Evolutionary conservation across 2,888 invertebrate species (phyloP).

Genomic region (Oligia fasciuncula): DNA sequence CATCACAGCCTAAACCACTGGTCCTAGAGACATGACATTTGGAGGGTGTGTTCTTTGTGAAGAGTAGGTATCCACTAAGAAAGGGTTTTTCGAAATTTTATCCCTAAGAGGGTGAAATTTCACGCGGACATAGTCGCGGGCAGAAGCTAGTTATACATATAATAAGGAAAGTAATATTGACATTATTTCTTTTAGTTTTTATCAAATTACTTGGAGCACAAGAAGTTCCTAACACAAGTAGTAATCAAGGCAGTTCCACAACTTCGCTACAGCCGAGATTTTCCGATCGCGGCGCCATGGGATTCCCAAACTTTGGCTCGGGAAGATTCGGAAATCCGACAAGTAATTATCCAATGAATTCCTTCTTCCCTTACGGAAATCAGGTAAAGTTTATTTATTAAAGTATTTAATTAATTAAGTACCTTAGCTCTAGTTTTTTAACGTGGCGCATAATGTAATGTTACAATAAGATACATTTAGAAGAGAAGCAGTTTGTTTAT

Average conservation of each 20-base stretch:
- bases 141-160: too few relatives aligned
- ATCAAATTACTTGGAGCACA: slow-evolving; percentile 48
- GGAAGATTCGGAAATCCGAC: slow-evolving; percentile 68
- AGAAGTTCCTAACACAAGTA: slow-evolving; percentile 44
- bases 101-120: too few relatives aligned
- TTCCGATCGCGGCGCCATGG: slow-evolving; percentile 52
- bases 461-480: neutral
- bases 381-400: slow-evolving; percentile 62
- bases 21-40: too few relatives aligned
- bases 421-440: neutral
- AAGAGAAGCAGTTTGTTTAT: neutral
- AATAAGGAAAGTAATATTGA: neutral
- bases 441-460: neutral
- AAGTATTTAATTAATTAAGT: slow-evolving; percentile 55
- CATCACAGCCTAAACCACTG: too few relatives aligned
- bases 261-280: slow-evolving; percentile 64
- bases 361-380: slow-evolving; percentile 68
- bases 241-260: slow-evolving; percentile 44
- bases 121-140: too few relatives aligned
- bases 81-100: too few relatives aligned
- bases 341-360: slow-evolving; percentile 70
- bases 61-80: too few relatives aligned
- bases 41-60: too few relatives aligned
- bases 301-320: slow-evolving; percentile 64
- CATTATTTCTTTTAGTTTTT: slow-evolving; percentile 50